Evolutionary conservation across 2,113 vertebrate genomes (phyloP).

Genomic region (Cheirogaleus medius): DNA sequence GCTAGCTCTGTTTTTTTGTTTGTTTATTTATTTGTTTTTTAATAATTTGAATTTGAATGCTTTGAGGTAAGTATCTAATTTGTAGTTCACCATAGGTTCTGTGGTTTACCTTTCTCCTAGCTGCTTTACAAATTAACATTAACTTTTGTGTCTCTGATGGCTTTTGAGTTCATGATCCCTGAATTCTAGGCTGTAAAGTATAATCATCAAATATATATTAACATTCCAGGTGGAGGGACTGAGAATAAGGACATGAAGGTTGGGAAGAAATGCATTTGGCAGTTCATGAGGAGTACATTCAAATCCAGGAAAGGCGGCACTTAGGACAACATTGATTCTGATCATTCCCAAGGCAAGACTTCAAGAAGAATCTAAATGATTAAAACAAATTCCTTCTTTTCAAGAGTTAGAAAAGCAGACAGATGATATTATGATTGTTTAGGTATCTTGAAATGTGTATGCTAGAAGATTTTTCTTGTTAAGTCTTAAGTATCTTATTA

Average conservation of each 20-base stretch:
- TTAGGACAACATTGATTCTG: background rate
- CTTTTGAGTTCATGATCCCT: background rate
- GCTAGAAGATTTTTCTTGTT: background rate
- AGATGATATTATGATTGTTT: background rate
- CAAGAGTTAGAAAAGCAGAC: background rate
- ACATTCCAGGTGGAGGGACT: background rate
- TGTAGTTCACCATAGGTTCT: background rate
- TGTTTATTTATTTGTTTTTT: background rate
- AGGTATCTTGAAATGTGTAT: background rate
- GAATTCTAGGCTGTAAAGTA: background rate
- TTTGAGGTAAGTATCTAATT: background rate
- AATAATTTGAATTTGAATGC: background rate
- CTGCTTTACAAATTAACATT: background rate
- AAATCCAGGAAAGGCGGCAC: background rate
- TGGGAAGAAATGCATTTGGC: background rate
- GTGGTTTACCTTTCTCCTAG: background rate
- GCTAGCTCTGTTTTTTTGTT: background rate
- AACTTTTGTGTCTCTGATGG: background rate
- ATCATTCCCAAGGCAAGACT: background rate
- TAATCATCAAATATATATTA: background rate
- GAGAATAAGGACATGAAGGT: background rate
- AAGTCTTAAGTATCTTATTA: background rate
- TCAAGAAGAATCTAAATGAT: background rate
- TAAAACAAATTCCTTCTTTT: background rate
- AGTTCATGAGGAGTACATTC: background rate